Conservation (phyloP, 2,797 vertebrate genomes). For the Pelochelys cantorii region DNA sequence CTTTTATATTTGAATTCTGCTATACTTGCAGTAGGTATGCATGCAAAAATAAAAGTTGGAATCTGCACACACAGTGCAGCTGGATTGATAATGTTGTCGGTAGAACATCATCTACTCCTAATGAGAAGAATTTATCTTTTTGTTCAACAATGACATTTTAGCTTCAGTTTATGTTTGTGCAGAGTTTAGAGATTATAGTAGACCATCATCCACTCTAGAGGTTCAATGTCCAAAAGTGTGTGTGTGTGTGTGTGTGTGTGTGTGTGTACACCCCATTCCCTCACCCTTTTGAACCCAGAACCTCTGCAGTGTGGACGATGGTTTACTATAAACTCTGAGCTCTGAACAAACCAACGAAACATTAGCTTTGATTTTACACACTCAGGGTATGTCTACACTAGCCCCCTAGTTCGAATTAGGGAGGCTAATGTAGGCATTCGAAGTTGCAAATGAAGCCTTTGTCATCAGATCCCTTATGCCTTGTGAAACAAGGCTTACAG, state of each 20-base stretch:
- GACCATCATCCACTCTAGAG: background rate
- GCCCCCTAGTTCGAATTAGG: no score
- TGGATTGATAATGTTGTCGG: conserved; percentile 62
- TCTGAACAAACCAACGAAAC: background rate
- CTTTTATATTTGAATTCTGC: conserved; percentile 72
- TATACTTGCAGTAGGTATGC: conserved; percentile 53
- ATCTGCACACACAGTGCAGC: conserved; percentile 50
- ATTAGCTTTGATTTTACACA: conserved; percentile 16
- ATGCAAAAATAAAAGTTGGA: conserved; percentile 65
- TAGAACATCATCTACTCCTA: conserved; percentile 39
- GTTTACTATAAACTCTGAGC: background rate
- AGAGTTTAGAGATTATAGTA: background rate
- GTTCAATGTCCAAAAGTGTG: background rate
- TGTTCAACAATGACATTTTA: conserved; percentile 29
- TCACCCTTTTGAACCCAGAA: background rate
- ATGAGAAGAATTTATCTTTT: conserved; percentile 62
- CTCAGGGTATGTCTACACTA: no score
- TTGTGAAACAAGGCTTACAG: no score
- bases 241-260: background rate
- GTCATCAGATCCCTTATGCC: no score
- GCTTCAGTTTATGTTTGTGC: background rate
- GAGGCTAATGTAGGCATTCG: no score
- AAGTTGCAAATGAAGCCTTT: no score
- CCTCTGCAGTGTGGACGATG: background rate
- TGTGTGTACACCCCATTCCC: background rate